Base-by-base conservation (phyloP, 2,888 invertebrate species). In the Aelia acuminata region DNA sequence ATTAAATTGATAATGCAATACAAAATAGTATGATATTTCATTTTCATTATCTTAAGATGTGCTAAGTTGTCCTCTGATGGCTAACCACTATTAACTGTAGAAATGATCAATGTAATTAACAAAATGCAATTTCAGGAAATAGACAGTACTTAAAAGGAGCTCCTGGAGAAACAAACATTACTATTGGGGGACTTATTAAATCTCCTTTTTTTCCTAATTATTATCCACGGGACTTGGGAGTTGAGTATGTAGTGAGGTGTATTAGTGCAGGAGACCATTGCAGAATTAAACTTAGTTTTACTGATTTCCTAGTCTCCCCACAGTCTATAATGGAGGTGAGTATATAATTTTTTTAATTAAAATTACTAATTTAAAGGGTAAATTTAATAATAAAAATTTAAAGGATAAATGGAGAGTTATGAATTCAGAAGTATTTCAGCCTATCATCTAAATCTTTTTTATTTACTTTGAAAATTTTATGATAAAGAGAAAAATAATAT, bases 161-260 rank as follows among this genome's bases (percentile, higher is more conserved):
- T 85, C 93, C 93, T 31, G 92, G 91, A n/a, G 91, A 91, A 3
- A 91, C 93, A 91, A 92, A 93, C 91, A 91, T 92, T 91, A 92
- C 91, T 85, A 92, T 92, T 48, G 93, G 93, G 20, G 94, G 94
- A 87, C 92, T 93, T 75, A 92, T 95, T 88, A 93, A 94, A 0
- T 95, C 95, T 0, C 95, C 96, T 1, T 95, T 94, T 91, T 96
- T 96, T 90, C 95, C 96, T 0, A 92, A 94, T 90, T 93, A 93
- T 22, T 95, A 95, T 92, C 95, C 95, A 0, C 93, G 94, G 63
- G 96, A 96, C 91, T 93, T 95, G 91, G 94, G 94, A 75, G 93
- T 94, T 88, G 95, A 96, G 91, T 94, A 95, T 91, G 93, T 95
- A 47, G 93, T 96, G 26, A 94, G 93, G 50, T 95, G 95, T 90